Evolutionary conservation across 2,888 invertebrate species (phyloP), one percentile per base, ranked within the genome.

Genomic region (Abrostola tripartita): DNA sequence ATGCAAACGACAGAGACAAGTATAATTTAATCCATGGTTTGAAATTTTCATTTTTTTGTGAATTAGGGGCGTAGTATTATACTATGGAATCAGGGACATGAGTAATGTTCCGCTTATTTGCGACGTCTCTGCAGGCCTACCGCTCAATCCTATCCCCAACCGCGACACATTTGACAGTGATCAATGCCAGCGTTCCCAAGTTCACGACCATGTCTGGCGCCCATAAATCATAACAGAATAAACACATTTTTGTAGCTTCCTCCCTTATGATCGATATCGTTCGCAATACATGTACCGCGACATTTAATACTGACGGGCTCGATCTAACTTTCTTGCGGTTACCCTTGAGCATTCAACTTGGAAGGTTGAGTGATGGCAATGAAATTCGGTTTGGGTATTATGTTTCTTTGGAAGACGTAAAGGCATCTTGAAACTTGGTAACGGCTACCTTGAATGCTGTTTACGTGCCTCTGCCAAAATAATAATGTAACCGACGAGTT

Each of bases 181-280:
- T 81, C 82, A 79, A 79, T 79, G 81, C 74, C 80, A 82, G 75
- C 72, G 76, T 69, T 68, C 59, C 61, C 79, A 83, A 84, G 86
- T 85, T 88, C 87, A 88, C 81, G 85, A 84, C 70, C 74, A 77
- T 66, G 61, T 74, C 77, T 75, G 68, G 70, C 64, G 63, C 68
- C 58, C 79, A 88, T 88, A 84, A 81, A 88, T 88, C 87, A 87
- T 81, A 76, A 71, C 73, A 66, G 81, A 79, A 83, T 81, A 85
- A 86, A 87, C 80, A 82, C 82, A 82, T 82, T 86, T 79, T 72
- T 65, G 76, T 79, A 68, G 72, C 80, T 86, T 83, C 82, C 81
- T 72, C 66, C 69, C 52, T 62, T 64, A 71, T 81, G 83, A 83
- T 84, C 78, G 78, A 83, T 84, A 79, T 62, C 58, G 60, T 62